These are phyloP conservation scores for Balaeniceps rex DNA, from an alignment of 2,113 vertebrate genomes.

Conservation along the genomic window DNA sequence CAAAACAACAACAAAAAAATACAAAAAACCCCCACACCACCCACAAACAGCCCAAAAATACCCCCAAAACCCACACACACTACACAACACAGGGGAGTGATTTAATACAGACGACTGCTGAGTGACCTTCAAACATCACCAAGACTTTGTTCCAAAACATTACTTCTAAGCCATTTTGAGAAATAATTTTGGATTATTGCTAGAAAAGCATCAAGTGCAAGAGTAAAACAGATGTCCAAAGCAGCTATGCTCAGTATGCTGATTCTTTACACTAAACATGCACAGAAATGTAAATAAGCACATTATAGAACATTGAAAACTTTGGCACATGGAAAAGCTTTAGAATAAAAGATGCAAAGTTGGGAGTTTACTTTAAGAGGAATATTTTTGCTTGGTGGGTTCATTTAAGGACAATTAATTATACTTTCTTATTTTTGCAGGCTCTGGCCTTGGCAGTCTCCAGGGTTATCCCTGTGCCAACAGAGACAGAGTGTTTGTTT, in stretches of 20 bases:
- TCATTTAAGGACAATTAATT: constrained; percentile 66
- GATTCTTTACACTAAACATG: background rate
- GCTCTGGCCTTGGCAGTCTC: constrained; percentile 50
- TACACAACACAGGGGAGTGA: background rate
- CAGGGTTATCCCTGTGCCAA: constrained; percentile 53
- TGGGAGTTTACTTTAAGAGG: background rate
- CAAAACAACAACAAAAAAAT: no score
- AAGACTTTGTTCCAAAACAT: background rate
- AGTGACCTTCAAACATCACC: background rate
- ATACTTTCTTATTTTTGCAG: constrained; percentile 40
- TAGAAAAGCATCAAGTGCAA: background rate
- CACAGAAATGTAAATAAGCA: background rate
- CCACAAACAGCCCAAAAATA: no score
- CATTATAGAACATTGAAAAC: background rate
- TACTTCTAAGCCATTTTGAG: background rate
- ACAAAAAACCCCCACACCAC: no score
- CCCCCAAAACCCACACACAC: no score
- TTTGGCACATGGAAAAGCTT: background rate
- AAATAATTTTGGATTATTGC: background rate
- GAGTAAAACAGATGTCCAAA: background rate
- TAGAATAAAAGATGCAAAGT: background rate
- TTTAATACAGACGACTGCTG: background rate
- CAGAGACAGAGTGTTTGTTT: constrained; percentile 35
- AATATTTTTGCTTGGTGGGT: background rate
- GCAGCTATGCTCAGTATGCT: fast-evolving